A percentile compares a stretch with the other conserved stretches of the same genome.
These are phyloP conservation scores for Watsonalla cultraria DNA, from an alignment of 2,888 invertebrate genomes.

Conservation along the genomic window DNA sequence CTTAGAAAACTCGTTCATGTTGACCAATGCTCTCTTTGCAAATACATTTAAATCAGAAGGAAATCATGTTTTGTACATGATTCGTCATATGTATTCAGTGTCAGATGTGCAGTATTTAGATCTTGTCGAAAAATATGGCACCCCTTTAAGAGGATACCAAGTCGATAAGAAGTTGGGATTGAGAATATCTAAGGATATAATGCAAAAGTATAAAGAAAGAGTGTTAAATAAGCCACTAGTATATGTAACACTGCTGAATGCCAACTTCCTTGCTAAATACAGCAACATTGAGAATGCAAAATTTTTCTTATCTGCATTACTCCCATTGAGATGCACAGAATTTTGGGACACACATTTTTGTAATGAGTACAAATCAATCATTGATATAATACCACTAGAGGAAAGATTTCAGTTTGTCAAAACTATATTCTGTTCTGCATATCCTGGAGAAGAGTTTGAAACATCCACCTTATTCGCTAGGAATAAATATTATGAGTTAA, in stretches of 20 bases:
- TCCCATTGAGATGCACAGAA: slow-evolving; percentile 22
- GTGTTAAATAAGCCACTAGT: slow-evolving; percentile 31
- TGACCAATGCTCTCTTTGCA: slow-evolving; percentile 3
- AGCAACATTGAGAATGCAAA: slow-evolving; percentile 37
- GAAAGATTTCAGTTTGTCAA: slow-evolving; percentile 37
- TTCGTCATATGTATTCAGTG: slow-evolving; percentile 26
- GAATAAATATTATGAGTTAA: slow-evolving; percentile 26
- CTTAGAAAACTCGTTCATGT: slow-evolving; percentile 5
- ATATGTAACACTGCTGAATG: slow-evolving; percentile 34
- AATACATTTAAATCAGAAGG: background rate
- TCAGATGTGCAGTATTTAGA: slow-evolving; percentile 25
- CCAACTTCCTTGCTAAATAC: slow-evolving; percentile 26
- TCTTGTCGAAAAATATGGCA: slow-evolving; percentile 22
- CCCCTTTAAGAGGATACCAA: no score
- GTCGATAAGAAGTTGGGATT: slow-evolving; percentile 18
- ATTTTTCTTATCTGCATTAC: slow-evolving; percentile 25
- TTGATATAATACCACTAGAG: slow-evolving; percentile 34
- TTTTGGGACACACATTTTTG: slow-evolving; percentile 41
- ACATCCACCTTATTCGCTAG: slow-evolving; percentile 31
- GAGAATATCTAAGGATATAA: slow-evolving; percentile 31
- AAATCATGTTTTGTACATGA: background rate
- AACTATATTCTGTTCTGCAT: slow-evolving; percentile 34
- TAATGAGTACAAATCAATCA: slow-evolving; percentile 25
- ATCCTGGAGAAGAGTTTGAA: slow-evolving; percentile 39
- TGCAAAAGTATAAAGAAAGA: slow-evolving; percentile 40